Base-by-base conservation (phyloP, 2,797 vertebrate genomes). In the Ctenopoma kingsleyae region DNA sequence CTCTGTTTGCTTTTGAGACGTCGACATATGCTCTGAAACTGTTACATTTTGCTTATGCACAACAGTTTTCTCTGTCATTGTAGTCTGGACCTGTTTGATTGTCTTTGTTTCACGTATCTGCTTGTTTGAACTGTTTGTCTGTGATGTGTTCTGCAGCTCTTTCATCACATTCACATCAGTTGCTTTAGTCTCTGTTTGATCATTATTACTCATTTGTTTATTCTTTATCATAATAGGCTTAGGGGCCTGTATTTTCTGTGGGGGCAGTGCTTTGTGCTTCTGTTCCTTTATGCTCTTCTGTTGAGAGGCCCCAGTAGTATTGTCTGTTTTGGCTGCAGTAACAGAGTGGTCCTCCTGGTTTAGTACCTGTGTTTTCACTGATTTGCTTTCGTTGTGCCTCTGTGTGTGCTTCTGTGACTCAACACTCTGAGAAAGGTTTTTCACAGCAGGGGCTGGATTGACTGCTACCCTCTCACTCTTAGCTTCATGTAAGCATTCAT, bases 1-100 rank as follows among this genome's bases (percentile, higher is more conserved):
- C 41, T 88, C 83, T 0, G 59, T 84, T 65, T 80, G 78, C 73
- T 78, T 91, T 12, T 81, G 85, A 17, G 61, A 48, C 0, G 56
- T 19, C 0, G 68, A 69, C 68, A 2, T 20, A 8, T 78, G 80
- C 74, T 89, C 83, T 0, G 79, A 68, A 0, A 49, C 60, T 0
- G 38, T 70, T 8, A 74, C 55, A 2, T 51, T 83, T 17, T 89
- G 84, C 52, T 78, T 80, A 0, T 80, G 83, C 6, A 20, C 44
- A 6, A 83, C 62, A 0, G 67, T 88, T 58, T 91, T 93, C 84
- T 95, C 91, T 17, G 30, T 71, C 79, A 86, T 77, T 0, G 87
- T 84, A 0, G 93, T 93, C 76, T 92, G 90, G 55, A 92, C 83
- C 74, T 93, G 90, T 75, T 87, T 91, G 67, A 89, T 51, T 2